A percentile compares a stretch with the other conserved stretches of the same genome.
Conservation (phyloP, 1,140 invertebrate species). For the Drosophila parabipectinata region DNA sequence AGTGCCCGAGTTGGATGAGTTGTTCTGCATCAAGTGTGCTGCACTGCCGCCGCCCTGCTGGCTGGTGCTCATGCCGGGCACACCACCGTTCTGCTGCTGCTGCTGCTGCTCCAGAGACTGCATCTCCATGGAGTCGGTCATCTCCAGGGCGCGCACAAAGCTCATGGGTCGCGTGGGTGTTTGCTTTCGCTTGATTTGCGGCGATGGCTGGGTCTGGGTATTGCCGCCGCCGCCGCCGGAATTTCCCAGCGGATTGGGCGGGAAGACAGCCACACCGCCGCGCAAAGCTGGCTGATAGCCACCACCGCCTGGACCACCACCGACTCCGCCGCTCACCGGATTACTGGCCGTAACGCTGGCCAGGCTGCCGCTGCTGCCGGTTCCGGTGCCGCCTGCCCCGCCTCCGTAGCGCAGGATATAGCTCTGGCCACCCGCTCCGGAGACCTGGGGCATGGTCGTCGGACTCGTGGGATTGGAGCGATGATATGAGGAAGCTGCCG, state of each 20-base stretch:
- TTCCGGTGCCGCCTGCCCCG: conserved; percentile 41
- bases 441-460: conserved; percentile 86
- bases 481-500: conserved; percentile 85
- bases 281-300: conserved; percentile 87
- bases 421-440: conserved; percentile 57
- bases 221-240: conserved; percentile 39
- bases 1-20: conserved; percentile 86
- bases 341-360: conserved; percentile 55
- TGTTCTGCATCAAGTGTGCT: conserved; percentile 35
- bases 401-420: conserved; percentile 74
- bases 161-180: conserved; percentile 92
- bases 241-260: conserved; percentile 85
- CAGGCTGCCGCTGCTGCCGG: conserved; percentile 65
- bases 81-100: conserved; percentile 63
- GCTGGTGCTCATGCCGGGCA: conserved; percentile 67
- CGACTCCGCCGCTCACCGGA: conserved; percentile 8
- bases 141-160: conserved; percentile 95
- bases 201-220: conserved; percentile 85
- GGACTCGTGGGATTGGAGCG: conserved; percentile 91
- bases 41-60: too few relatives aligned
- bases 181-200: conserved; percentile 87
- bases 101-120: conserved; percentile 82
- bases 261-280: conserved; percentile 89
- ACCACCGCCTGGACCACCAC: conserved; percentile 25
- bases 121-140: conserved; percentile 93